phyloP scores from a whole-genome alignment of 37 sponge, comb jelly and placozoan species.

The Agelas oroides region DNA sequence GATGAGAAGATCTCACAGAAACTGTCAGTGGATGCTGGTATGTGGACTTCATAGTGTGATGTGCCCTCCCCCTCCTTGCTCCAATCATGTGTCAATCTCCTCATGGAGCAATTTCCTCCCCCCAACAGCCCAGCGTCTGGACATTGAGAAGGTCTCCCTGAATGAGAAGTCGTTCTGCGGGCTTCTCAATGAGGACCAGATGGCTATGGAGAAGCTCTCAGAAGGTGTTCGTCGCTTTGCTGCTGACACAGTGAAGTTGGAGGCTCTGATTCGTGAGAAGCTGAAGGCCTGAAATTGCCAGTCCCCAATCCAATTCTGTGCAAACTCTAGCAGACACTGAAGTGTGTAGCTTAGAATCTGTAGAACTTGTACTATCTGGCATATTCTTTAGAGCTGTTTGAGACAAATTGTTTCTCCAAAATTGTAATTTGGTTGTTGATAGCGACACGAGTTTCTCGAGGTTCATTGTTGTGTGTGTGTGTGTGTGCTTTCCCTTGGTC shows the following conservation, averaged over 20 bases:
- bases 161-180: conserved; percentile 87
- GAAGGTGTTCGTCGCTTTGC: conserved; percentile 99
- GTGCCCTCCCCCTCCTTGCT: not conserved
- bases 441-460: no score
- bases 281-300: conserved; percentile 19
- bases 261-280: conserved; percentile 65
- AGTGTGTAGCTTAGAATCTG: no score
- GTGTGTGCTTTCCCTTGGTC: no score
- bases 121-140: conserved; percentile 62
- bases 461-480: no score
- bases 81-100: no score
- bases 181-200: conserved; percentile 92
- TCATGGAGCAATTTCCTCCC: no score
- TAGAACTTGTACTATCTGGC: no score
- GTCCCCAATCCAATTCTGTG: no score
- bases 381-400: no score
- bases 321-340: no score
- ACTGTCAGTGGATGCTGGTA: conserved; percentile 79
- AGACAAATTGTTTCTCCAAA: no score
- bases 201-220: conserved; percentile 95
- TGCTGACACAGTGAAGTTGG: conserved; percentile 92
- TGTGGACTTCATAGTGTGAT: not conserved
- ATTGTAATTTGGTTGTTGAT: no score
- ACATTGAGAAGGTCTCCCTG: conserved; percentile 82
- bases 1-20: conserved; percentile 68